phyloP scores from a whole-genome alignment of 1,140 invertebrate species.

The Proctacanthus coquilletti region DNA sequence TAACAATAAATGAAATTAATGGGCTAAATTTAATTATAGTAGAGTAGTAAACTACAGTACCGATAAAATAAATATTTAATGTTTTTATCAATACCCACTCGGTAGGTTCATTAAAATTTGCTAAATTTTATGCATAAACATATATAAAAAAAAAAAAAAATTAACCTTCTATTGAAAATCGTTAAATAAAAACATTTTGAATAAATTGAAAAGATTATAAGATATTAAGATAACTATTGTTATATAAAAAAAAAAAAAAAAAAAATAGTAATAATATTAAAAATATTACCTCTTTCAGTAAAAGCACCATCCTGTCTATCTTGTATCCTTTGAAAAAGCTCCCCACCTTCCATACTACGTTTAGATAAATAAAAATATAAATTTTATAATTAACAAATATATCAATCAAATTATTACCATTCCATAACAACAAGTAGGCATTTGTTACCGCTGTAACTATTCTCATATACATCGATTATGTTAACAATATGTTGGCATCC shows the following conservation, averaged over 20 bases:
- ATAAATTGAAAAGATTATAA: too few species aligned
- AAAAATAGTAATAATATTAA: too few species aligned
- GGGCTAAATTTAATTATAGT: too few species aligned
- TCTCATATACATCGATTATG: slow-evolving; percentile 93
- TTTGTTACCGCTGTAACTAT: slow-evolving; percentile 74
- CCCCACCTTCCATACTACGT: slow-evolving; percentile 88
- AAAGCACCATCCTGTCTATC: slow-evolving; percentile 84
- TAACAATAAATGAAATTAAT: too few species aligned
- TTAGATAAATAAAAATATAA: not conserved
- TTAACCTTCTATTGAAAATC: slow-evolving; percentile 2
- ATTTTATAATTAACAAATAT: slow-evolving; percentile 1
- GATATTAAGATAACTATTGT: too few species aligned
- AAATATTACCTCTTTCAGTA: slow-evolving; percentile 81
- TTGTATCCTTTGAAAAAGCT: slow-evolving; percentile 93
- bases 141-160: slow-evolving; percentile 7
- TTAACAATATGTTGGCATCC: slow-evolving; percentile 85
- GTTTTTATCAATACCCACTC: too few species aligned
- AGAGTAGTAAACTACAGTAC: too few species aligned
- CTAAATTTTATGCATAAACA: slow-evolving; percentile 5
- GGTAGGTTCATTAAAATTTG: too few species aligned
- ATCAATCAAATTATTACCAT: slow-evolving; percentile 45
- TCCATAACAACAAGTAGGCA: slow-evolving; percentile 96
- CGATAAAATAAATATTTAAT: too few species aligned
- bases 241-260: too few species aligned
- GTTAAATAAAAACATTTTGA: slow-evolving; percentile 1